Percentiles rank a stretch among this genome's conserved stretches.
These are phyloP conservation scores for Tangara arthus DNA, from an alignment of 2,797 vertebrate species.

Conservation along the genomic window DNA sequence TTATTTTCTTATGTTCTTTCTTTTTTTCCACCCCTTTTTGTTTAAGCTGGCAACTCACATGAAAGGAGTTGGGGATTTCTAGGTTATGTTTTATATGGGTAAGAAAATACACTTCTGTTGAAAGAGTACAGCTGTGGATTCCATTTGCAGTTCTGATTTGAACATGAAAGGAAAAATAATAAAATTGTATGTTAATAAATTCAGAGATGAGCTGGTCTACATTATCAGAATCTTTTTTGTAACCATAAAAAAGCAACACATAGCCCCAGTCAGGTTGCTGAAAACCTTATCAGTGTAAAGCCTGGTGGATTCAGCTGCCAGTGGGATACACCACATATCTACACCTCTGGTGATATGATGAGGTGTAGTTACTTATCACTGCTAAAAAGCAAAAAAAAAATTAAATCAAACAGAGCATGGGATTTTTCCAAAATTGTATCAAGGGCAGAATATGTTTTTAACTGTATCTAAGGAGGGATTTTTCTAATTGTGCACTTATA, in stretches of 20 bases:
- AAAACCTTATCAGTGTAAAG: slow-evolving; percentile 55
- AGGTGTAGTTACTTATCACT: slow-evolving; percentile 60
- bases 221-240: slow-evolving; percentile 57
- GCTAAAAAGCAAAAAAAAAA: slow-evolving; percentile 20
- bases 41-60: slow-evolving; percentile 22
- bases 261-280: slow-evolving; percentile 44
- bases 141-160: slow-evolving; percentile 43
- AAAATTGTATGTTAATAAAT: slow-evolving; percentile 53
- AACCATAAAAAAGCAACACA: slow-evolving; percentile 28
- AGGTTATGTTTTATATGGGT: slow-evolving; percentile 31
- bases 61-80: slow-evolving; percentile 45
- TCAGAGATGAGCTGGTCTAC: slow-evolving; percentile 57
- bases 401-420: slow-evolving; percentile 38
- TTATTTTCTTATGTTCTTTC: slow-evolving; percentile 45
- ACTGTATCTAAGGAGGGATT: slow-evolving; percentile 72
- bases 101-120: slow-evolving; percentile 3
- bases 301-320: slow-evolving; percentile 62
- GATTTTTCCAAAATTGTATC: slow-evolving; percentile 63
- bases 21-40: background rate
- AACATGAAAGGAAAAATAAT: slow-evolving; percentile 53
- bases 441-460: slow-evolving; percentile 65
- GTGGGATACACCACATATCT: slow-evolving; percentile 64
- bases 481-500: slow-evolving; percentile 76
- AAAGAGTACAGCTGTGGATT: slow-evolving; percentile 43
- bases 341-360: slow-evolving; percentile 17